Percentiles rank a stretch among this genome's conserved stretches.
phyloP scores from a whole-genome alignment of 2,797 vertebrate genomes.

The Ataeniobius toweri region DNA sequence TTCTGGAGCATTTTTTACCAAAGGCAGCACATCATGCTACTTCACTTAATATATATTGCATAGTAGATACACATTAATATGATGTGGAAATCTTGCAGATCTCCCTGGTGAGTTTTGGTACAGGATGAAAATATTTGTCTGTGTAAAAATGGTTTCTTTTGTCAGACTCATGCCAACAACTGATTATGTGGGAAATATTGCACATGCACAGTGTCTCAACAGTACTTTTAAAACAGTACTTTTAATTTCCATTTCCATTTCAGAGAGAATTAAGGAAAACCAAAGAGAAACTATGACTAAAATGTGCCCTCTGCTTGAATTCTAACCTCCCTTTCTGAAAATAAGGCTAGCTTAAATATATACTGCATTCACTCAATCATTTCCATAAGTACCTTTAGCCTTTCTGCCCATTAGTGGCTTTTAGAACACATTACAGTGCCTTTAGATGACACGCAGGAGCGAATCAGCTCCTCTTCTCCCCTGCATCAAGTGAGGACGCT shows the following conservation, averaged over 20 bases:
- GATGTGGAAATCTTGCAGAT: neutral
- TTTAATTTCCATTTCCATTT: neutral
- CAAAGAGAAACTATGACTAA: neutral
- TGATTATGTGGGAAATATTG: neutral
- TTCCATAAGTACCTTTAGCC: constrained; percentile 1
- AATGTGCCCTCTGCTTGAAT: neutral
- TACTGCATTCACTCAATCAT: neutral
- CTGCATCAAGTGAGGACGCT: constrained; percentile 25
- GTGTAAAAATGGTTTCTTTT: neutral
- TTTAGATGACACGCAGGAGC: constrained; percentile 12
- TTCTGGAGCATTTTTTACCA: neutral
- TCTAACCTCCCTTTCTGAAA: neutral
- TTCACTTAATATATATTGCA: neutral
- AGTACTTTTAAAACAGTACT: neutral
- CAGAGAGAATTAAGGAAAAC: neutral
- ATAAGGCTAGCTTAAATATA: neutral
- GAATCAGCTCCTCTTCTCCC: constrained; percentile 16
- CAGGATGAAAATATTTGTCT: neutral
- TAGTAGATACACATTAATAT: neutral
- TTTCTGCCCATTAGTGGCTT: constrained; percentile 18
- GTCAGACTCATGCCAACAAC: neutral
- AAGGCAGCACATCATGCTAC: neutral
- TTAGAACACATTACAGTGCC: constrained; percentile 8
- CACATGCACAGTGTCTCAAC: too few relatives aligned
- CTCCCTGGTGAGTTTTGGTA: neutral